Evolutionary conservation across 2,797 vertebrate genomes (phyloP).

Genomic region (Gymnodraco acuticeps): DNA sequence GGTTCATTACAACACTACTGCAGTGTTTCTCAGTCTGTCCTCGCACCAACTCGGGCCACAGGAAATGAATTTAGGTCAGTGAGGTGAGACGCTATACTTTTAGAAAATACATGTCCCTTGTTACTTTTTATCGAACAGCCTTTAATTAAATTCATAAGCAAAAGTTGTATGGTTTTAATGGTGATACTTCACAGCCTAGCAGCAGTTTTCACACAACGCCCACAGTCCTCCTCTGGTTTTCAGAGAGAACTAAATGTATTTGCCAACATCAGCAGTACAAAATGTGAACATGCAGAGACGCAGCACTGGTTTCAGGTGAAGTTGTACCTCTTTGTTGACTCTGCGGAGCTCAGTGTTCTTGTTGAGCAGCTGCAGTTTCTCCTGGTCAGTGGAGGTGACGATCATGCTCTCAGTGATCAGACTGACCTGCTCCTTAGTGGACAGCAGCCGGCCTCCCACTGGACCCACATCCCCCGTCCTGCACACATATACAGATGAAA

Average conservation of each 20-base stretch:
- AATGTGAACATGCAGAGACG: conserved; percentile 12
- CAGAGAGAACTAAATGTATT: conserved; percentile 50
- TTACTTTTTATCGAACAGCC: conserved; percentile 7
- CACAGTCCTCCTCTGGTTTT: conserved; percentile 54
- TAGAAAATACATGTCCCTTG: neutral
- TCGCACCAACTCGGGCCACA: conserved; percentile 11
- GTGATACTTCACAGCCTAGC: conserved; percentile 51
- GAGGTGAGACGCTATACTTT: conserved; percentile 3
- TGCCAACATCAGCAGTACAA: conserved; percentile 55
- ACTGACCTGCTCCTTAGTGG: conserved; percentile 82
- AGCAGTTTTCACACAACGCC: conserved; percentile 64
- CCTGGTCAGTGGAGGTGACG: conserved; percentile 86
- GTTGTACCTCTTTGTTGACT: conserved; percentile 87
- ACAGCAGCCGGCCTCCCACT: conserved; percentile 64
- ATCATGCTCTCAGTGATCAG: conserved; percentile 87
- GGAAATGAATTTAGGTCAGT: conserved; percentile 39
- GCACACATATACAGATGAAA: conserved; percentile 25
- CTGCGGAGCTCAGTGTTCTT: conserved; percentile 88
- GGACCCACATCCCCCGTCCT: conserved; percentile 62
- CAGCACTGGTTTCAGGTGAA: neutral
- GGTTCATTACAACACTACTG: conserved; percentile 8
- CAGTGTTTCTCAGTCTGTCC: neutral
- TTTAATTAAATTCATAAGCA: conserved; percentile 42
- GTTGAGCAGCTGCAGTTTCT: conserved; percentile 88
- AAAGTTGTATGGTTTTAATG: conserved; percentile 33